Conservation (phyloP, 2,797 vertebrate genomes). For the Phrynocephalus forsythii region DNA sequence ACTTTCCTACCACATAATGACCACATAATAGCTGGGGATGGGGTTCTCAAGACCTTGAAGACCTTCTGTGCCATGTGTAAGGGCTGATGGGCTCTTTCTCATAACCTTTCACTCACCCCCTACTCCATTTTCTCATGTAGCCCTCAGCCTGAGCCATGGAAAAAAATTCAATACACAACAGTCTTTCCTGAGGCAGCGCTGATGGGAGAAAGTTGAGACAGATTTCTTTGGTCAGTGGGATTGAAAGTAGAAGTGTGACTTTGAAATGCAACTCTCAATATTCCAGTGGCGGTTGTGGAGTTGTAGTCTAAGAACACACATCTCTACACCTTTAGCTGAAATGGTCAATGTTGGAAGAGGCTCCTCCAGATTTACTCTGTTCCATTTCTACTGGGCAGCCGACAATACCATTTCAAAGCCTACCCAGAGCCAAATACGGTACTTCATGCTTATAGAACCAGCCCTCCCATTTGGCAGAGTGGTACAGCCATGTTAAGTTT, state of each 20-base stretch:
- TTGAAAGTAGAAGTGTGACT: no score
- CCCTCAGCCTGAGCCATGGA: not conserved
- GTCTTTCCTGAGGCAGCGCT: not conserved
- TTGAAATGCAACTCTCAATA: no score
- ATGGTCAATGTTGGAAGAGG: not conserved
- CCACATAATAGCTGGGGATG: no score
- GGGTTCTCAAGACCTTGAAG: no score
- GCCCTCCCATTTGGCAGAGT: no score
- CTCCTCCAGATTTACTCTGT: not conserved
- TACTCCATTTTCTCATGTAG: not conserved
- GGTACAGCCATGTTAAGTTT: no score
- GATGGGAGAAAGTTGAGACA: not conserved
- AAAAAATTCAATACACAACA: not conserved
- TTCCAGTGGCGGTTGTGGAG: no score
- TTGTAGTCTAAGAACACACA: no score
- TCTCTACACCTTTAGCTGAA: not conserved
- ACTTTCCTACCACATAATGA: no score
- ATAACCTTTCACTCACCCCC: no score
- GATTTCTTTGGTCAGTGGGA: not conserved
- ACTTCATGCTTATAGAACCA: not conserved
- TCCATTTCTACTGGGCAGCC: not conserved
- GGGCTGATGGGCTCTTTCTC: no score
- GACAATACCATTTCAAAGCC: not conserved
- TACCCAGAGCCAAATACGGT: not conserved
- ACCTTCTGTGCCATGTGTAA: no score